Evolutionary conservation across 1,140 invertebrate genomes (phyloP), one percentile per base, ranked within the genome.

Genomic region (Macrotrachela quadricornifera): DNA sequence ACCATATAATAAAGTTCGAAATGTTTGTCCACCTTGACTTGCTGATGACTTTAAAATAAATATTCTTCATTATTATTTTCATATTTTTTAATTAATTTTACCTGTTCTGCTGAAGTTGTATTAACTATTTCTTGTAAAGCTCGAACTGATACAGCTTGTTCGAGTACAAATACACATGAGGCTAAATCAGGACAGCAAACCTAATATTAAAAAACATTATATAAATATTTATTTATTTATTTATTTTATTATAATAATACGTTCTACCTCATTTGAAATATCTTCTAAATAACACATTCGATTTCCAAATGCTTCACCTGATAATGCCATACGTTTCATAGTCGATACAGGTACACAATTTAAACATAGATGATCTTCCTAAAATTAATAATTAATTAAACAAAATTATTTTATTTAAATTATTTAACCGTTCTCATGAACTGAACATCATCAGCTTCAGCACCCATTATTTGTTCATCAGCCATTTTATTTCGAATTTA

Each of bases 241-340:
- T n/a, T n/a, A 50, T 3, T 41, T 15, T 1, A 15, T 10, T 40
- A 21, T 14, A 14, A 44, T 4, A 38, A 43, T n/a, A n/a, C n/a
- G 15, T 14, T 51, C 71, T 74, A 85, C 84, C 75, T 94, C 94
- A 67, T 94, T 88, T 49, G 90, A 87, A 63, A 97, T 90, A 70
- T 91, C 94, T 74, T 97, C 92, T 39, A 97, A 77, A 66, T 90
- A 96, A 67, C 94, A 99, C 71, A 95, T 91, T 54, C 92, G 76
- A 74, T 97, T 99, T 58, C 92, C 94, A 69, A 99, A 97, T 40
- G 92, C 87, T 70, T 95, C 88, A 30, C 88, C 90, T 37, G 88
- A 87, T 58, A 96, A 73, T 67, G 87, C 92, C 36, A 95, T 87
- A 61, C 90, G 76, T 68, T 92, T 86, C 50, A 57, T 62, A 46